Evolutionary conservation across 1,140 invertebrate species (phyloP).

Genomic region (Phocides pigmalion): DNA sequence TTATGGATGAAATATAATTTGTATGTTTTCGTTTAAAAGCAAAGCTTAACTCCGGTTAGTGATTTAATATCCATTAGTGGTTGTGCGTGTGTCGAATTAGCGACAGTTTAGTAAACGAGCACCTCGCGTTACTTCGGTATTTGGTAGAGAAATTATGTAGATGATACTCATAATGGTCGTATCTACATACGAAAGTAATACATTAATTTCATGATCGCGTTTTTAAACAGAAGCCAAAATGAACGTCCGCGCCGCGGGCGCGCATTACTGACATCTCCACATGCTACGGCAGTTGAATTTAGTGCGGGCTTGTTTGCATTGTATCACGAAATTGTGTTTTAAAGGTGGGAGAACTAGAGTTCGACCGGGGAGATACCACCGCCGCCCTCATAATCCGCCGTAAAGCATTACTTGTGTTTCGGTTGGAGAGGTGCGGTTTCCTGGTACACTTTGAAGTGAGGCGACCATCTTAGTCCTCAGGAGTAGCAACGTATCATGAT

Average conservation of each 20-base stretch:
- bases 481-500: too few relatives aligned
- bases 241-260: constrained; percentile 70
- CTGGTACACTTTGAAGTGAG: too few relatives aligned
- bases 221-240: constrained; percentile 80
- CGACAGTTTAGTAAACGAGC: constrained; percentile 24
- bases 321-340: constrained; percentile 11
- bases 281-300: constrained; percentile 57
- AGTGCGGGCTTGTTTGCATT: constrained; percentile 49
- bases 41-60: too few relatives aligned
- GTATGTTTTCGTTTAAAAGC: too few relatives aligned
- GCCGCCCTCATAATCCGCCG: too few relatives aligned
- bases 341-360: too few relatives aligned
- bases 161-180: constrained; percentile 33
- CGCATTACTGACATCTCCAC: constrained; percentile 58
- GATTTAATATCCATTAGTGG: neutral
- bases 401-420: too few relatives aligned
- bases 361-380: too few relatives aligned
- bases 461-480: too few relatives aligned
- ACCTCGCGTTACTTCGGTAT: constrained; percentile 9
- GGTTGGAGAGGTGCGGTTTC: too few relatives aligned
- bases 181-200: constrained; percentile 48
- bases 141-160: constrained; percentile 37
- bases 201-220: constrained; percentile 68
- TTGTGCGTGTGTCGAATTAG: constrained; percentile 16
- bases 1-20: too few relatives aligned